These are phyloP conservation scores for Mycteria americana DNA, from an alignment of 2,797 vertebrate species.

Conservation along the genomic window DNA sequence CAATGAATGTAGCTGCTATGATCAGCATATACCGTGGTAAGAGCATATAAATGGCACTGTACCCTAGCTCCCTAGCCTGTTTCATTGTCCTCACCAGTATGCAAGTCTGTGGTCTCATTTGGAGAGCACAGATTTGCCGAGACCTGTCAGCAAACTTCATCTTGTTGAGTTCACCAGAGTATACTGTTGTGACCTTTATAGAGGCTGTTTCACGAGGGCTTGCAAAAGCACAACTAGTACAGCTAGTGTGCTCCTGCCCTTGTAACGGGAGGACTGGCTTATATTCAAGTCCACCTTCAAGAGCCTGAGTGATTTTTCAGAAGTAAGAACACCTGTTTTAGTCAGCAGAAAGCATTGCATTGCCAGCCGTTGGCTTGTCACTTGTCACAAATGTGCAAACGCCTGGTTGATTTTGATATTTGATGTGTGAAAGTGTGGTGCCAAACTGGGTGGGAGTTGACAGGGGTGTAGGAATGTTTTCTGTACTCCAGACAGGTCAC, in stretches of 20 bases:
- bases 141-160: neutral
- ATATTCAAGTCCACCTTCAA: neutral
- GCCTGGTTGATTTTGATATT: neutral
- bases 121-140: neutral
- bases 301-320: neutral
- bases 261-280: neutral
- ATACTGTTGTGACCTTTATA: neutral
- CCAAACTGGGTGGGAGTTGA: neutral
- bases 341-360: neutral
- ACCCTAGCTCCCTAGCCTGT: neutral
- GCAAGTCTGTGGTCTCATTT: neutral
- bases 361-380: neutral
- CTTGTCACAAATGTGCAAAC: neutral
- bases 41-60: neutral
- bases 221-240: neutral
- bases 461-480: neutral
- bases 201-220: neutral
- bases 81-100: neutral
- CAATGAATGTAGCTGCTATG: neutral
- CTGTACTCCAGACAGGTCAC: neutral
- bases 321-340: neutral
- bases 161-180: neutral
- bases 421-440: neutral
- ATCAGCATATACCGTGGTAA: neutral
- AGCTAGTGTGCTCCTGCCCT: neutral